Conservation (phyloP, 2,888 invertebrate species). For the Deilephila porcellus region DNA sequence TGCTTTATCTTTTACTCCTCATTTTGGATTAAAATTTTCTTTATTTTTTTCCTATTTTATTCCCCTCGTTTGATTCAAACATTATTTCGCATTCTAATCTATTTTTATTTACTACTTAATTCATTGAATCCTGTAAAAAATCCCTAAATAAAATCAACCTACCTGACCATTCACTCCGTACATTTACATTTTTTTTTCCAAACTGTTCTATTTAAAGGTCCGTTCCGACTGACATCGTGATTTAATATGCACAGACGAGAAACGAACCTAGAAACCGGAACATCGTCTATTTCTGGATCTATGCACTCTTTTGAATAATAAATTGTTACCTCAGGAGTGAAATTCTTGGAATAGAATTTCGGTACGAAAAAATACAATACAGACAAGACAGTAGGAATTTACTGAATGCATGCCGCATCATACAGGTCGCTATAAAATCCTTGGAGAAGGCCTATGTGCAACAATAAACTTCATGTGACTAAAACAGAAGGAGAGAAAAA, state of each 20-base stretch:
- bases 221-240: not conserved
- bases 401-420: too few relatives aligned
- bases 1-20: too few relatives aligned
- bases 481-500: too few relatives aligned
- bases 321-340: not conserved
- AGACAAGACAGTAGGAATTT: too few relatives aligned
- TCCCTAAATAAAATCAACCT: not conserved
- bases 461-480: too few relatives aligned
- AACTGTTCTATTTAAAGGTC: conserved; percentile 11
- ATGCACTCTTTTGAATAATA: conserved; percentile 17
- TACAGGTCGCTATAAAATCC: too few relatives aligned
- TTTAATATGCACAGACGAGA: conserved; percentile 17
- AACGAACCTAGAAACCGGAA: not conserved
- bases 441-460: too few relatives aligned
- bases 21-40: too few relatives aligned
- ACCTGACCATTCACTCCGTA: too few relatives aligned
- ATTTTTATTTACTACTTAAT: not conserved
- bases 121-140: not conserved
- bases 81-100: not conserved
- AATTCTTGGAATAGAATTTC: not conserved
- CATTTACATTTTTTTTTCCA: not conserved
- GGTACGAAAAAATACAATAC: too few relatives aligned
- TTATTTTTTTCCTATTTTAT: too few relatives aligned
- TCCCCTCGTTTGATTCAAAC: too few relatives aligned
- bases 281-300: conserved; percentile 14